Conservation (phyloP, 2,113 vertebrate species). For the Talpa occidentalis region DNA sequence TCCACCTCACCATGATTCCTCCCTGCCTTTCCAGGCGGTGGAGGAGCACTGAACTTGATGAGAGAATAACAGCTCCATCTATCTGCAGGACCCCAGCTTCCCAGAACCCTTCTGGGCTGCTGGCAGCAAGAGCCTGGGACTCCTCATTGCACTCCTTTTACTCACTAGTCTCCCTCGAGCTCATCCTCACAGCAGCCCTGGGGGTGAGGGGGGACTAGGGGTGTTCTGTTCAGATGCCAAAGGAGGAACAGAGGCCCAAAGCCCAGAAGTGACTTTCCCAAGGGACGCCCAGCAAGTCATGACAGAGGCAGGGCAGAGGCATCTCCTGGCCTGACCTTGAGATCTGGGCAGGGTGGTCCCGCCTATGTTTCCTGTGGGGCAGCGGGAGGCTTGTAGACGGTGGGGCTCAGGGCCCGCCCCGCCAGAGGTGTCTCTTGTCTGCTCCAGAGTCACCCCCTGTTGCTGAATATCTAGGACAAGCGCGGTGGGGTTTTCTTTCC, state of each 20-base stretch:
- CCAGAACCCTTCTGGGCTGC: not conserved
- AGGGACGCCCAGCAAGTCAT: not conserved
- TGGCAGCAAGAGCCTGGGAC: not conserved
- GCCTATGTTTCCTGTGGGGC: not conserved
- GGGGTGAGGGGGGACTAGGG: not conserved
- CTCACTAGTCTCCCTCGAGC: not conserved
- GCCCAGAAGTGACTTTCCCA: not conserved
- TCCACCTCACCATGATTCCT: not conserved
- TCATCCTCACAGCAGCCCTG: not conserved
- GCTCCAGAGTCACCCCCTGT: not conserved
- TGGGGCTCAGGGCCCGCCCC: not conserved
- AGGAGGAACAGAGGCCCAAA: not conserved
- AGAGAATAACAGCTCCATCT: not conserved
- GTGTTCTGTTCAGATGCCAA: not conserved
- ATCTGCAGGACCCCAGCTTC: not conserved
- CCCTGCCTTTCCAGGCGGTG: not conserved
- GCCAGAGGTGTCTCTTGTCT: not conserved
- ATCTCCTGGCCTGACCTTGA: not conserved
- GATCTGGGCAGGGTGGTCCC: not conserved
- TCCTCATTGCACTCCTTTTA: not conserved
- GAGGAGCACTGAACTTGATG: not conserved
- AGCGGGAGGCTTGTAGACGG: not conserved
- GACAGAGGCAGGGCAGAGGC: not conserved
- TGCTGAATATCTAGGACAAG: slow-evolving; percentile 2
- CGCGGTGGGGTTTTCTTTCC: not conserved